A percentile compares a stretch with the other conserved stretches of the same genome.
These are phyloP conservation scores for Ivindomyrus marchei DNA, from an alignment of 2,113 vertebrate genomes.

Conservation along the genomic window DNA sequence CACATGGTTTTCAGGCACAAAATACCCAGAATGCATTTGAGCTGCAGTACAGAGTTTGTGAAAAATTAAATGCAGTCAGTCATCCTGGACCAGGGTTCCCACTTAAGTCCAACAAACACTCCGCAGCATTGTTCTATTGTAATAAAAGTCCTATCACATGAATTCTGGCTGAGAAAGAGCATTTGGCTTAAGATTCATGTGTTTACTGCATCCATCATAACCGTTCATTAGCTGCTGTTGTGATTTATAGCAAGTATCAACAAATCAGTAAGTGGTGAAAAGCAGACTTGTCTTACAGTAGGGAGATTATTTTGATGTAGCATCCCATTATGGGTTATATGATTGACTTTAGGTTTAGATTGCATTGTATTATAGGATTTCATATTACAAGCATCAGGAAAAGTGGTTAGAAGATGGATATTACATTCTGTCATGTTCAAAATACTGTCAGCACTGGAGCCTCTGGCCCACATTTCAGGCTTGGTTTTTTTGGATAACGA, in stretches of 20 bases:
- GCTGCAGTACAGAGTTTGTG: not conserved
- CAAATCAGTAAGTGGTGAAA: not conserved
- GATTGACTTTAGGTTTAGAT: not conserved
- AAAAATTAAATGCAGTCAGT: not conserved
- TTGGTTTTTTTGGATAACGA: not conserved
- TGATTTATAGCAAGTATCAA: not conserved
- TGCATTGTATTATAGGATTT: not conserved
- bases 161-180: not conserved
- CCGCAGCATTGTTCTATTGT: not conserved
- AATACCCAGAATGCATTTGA: not conserved
- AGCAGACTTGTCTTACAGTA: not conserved
- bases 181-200: not conserved
- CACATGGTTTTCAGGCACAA: not conserved
- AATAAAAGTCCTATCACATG: not conserved
- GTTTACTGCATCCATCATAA: not conserved
- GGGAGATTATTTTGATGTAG: not conserved
- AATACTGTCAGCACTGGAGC: not conserved
- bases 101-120: not conserved
- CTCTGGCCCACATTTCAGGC: not conserved
- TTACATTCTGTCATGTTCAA: not conserved
- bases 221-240: not conserved
- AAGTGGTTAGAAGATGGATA: not conserved
- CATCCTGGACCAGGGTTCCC: not conserved
- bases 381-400: not conserved
- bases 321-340: not conserved